Conservation (phyloP, 2,797 vertebrate genomes). For the Pipistrellus pipistrellus region DNA sequence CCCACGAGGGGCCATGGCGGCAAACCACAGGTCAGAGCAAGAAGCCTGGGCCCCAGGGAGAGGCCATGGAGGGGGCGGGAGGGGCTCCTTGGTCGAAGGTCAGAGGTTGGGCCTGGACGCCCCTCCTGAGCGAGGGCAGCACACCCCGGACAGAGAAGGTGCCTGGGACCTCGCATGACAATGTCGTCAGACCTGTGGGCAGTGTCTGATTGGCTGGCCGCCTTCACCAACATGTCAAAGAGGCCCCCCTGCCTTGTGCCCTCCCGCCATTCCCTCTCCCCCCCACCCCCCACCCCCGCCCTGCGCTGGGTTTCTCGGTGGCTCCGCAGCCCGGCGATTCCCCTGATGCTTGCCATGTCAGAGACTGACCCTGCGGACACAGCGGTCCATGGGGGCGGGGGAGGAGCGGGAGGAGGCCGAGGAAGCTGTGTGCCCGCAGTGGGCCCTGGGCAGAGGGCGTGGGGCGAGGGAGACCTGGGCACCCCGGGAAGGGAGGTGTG, state of each 20-base stretch:
- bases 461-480: background rate
- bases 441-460: background rate
- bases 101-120: background rate
- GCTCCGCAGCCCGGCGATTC: slow-evolving; percentile 51
- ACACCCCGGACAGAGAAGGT: background rate
- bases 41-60: background rate
- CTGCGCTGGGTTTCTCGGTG: background rate
- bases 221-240: background rate
- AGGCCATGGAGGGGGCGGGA: background rate
- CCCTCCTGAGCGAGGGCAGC: background rate
- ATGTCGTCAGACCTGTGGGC: background rate
- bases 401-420: background rate
- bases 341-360: slow-evolving; percentile 7
- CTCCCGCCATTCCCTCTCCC: too few species aligned
- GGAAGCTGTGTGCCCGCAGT: background rate
- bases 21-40: background rate
- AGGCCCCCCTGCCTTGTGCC: background rate
- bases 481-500: background rate
- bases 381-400: background rate
- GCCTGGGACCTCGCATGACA: background rate
- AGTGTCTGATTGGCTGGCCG: background rate
- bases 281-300: fast-evolving
- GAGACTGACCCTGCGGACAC: slow-evolving; percentile 56
- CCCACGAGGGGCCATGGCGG: fast-evolving
- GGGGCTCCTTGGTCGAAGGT: background rate